Evolutionary conservation across 2,113 vertebrate genomes (phyloP).

Genomic region (Abramis brama): DNA sequence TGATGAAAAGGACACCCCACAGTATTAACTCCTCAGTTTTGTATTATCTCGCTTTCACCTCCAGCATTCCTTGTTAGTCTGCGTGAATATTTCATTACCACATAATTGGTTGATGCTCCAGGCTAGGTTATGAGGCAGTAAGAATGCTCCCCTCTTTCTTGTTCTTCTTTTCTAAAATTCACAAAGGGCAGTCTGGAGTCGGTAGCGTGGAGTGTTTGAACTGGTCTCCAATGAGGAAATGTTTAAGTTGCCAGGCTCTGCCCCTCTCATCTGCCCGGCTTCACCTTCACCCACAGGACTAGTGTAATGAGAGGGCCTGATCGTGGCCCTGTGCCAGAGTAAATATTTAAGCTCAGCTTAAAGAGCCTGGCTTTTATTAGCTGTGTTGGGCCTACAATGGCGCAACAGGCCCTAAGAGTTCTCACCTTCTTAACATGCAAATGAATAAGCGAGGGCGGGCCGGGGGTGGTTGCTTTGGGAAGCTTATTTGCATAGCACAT

Average conservation of each 20-base stretch:
- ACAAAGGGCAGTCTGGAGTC: conserved; percentile 67
- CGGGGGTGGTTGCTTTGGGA: conserved; percentile 63
- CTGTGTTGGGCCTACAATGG: conserved; percentile 68
- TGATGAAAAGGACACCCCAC: conserved; percentile 57
- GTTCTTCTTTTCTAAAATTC: conserved; percentile 72
- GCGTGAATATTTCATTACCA: conserved; percentile 83
- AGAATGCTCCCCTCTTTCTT: conserved; percentile 63
- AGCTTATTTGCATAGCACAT: conserved; percentile 79
- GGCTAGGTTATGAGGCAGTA: conserved; percentile 74
- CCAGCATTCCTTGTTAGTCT: conserved; percentile 75
- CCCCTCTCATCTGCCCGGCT: conserved; percentile 50
- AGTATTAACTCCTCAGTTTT: conserved; percentile 67
- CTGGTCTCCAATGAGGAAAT: conserved; percentile 63
- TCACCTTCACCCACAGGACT: conserved; percentile 58
- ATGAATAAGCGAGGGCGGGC: conserved; percentile 70
- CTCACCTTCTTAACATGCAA: conserved; percentile 78
- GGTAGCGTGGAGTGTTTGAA: conserved; percentile 58
- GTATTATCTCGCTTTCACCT: conserved; percentile 76
- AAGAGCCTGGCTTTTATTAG: conserved; percentile 72
- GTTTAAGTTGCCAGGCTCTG: conserved; percentile 63
- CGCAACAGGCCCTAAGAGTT: conserved; percentile 70
- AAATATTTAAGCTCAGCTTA: conserved; percentile 80
- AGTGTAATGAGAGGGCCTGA: conserved; percentile 70
- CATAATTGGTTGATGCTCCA: conserved; percentile 80
- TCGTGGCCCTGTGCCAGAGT: conserved; percentile 71